These are phyloP conservation scores for Sarotherodon lohbergeri DNA, from an alignment of 2,113 vertebrate species.

Conservation along the genomic window DNA sequence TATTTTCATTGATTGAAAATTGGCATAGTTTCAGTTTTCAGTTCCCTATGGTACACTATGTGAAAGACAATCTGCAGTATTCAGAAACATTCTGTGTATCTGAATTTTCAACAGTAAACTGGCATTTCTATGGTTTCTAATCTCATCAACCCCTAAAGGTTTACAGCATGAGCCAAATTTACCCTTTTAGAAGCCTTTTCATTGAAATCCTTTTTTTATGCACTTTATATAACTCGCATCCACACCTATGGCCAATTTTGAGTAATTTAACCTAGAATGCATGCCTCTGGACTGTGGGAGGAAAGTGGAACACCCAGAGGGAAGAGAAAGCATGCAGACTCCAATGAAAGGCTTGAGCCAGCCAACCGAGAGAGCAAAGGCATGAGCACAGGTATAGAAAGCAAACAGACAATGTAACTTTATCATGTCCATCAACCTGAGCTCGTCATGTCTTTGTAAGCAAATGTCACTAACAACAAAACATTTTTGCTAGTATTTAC, in stretches of 20 bases:
- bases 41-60: not conserved
- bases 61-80: not conserved
- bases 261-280: not conserved
- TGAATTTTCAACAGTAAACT: not conserved
- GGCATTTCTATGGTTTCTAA: not conserved
- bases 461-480: not conserved
- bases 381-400: not conserved
- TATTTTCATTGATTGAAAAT: not conserved
- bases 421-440: fast-evolving
- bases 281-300: not conserved
- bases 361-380: not conserved
- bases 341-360: not conserved
- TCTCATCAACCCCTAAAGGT: not conserved
- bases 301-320: not conserved
- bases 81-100: fast-evolving
- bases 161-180: not conserved
- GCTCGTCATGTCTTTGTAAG: not conserved
- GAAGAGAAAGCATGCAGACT: fast-evolving
- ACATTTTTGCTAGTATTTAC: not conserved
- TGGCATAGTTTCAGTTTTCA: not conserved
- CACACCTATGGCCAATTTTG: not conserved
- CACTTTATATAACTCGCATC: not conserved
- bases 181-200: too few species aligned
- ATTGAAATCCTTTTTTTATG: not conserved
- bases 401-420: not conserved